Evolutionary conservation across 2,113 vertebrate genomes (phyloP).

Genomic region (Sylvia atricapilla): DNA sequence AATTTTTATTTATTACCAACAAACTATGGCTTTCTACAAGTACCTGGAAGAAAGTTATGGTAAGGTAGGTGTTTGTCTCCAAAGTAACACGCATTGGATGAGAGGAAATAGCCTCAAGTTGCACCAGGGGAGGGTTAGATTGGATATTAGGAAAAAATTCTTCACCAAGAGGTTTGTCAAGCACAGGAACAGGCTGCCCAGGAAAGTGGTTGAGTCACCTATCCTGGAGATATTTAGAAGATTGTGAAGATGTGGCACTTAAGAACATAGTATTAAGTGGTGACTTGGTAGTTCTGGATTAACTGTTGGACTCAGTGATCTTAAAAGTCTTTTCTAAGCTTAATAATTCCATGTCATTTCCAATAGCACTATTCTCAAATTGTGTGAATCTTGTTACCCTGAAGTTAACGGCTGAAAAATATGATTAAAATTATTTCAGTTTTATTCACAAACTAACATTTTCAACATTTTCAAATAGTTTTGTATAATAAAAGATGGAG

Average conservation of each 20-base stretch:
- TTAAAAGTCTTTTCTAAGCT: neutral
- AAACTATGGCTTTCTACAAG: neutral
- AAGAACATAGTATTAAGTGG: neutral
- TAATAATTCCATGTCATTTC: neutral
- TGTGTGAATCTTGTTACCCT: neutral
- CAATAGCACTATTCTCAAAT: neutral
- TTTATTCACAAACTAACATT: neutral
- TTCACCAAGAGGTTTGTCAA: neutral
- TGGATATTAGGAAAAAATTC: neutral
- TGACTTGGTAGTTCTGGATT: neutral
- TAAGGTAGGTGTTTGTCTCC: neutral
- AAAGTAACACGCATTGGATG: too few species aligned
- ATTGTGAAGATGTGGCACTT: neutral
- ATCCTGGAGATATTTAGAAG: neutral
- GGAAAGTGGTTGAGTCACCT: neutral
- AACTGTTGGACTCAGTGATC: neutral
- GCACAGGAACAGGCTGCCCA: neutral
- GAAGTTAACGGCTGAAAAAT: neutral
- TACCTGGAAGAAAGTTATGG: neutral
- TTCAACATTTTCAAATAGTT: neutral
- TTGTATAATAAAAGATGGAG: neutral
- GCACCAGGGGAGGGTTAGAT: neutral
- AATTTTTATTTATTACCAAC: neutral
- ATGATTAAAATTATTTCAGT: neutral
- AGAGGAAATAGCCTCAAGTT: neutral